Evolutionary conservation across 2,113 vertebrate genomes (phyloP).

Genomic region (Cynoglossus semilaevis): DNA sequence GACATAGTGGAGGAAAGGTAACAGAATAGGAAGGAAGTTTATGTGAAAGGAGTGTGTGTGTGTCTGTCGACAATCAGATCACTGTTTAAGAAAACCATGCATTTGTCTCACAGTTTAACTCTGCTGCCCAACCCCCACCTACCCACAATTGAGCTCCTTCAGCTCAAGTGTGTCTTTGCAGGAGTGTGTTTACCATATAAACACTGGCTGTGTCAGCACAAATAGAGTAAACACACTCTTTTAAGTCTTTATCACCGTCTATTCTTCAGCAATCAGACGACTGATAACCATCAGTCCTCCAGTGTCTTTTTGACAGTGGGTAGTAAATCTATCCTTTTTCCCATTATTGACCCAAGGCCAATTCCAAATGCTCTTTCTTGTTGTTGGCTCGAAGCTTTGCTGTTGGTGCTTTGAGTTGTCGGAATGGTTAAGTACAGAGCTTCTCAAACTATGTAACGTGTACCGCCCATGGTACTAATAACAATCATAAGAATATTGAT

Average conservation of each 20-base stretch:
- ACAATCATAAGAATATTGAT: no score
- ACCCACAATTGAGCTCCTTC: conserved; percentile 6
- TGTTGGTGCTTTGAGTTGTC: no score
- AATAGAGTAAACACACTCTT: conserved; percentile 5
- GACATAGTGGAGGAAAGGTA: conserved; percentile 47
- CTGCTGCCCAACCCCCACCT: conserved; percentile 14
- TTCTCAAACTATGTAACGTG: no score
- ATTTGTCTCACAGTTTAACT: conserved; percentile 49
- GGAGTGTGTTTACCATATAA: conserved; percentile 49
- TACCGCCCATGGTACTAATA: no score
- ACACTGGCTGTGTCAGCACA: conserved; percentile 42
- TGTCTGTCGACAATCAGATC: conserved; percentile 50
- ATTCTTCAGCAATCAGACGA: conserved; percentile 11
- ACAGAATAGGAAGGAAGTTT: conserved; percentile 30
- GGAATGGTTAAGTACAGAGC: no score
- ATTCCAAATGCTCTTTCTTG: no score
- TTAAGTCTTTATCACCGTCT: conserved; percentile 5
- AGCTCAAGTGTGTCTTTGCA: conserved; percentile 7
- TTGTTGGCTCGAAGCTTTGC: no score
- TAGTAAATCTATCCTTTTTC: conserved; percentile 2
- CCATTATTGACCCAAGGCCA: neutral
- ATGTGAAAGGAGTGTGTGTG: conserved; percentile 19
- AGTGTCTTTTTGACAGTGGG: conserved; percentile 2
- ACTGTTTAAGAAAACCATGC: conserved; percentile 62
- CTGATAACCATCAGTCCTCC: conserved; percentile 43